Evolutionary conservation across 2,888 invertebrate genomes (phyloP), one percentile per base, ranked within the genome.

Genomic region (Agonopterix alstromeriana): DNA sequence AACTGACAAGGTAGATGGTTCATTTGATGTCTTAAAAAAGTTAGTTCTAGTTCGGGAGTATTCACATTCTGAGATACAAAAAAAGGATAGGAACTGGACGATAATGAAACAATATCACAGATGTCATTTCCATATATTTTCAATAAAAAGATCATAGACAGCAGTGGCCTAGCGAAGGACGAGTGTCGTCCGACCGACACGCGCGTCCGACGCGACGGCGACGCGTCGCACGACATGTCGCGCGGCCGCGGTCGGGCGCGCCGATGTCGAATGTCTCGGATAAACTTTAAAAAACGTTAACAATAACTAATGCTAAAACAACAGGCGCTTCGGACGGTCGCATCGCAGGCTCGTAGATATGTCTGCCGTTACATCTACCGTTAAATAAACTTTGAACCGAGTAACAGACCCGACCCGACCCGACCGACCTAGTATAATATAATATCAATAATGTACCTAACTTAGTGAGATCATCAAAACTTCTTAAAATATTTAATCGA

Each of bases 241-340:
- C 45, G 48, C 27, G 46, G 27, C 7, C 27, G 48, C 44, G 10
- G 41, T 46, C 48, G 53, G 12, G 17, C 42, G 42, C 14, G 10
- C 10, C 17, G 12, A 10, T 42, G 36, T 43, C 48, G 36, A 45
- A 35, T 35, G 12, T 40, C 42, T 35, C 55, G 53, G 54, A 73
- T 81, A 80, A 74, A 82, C 73, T 82, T 75, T 79, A 56, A 35
- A 66, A 82, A 82, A 80, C 76, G 55, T 78, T 67, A 82, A 82
- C 81, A 76, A 75, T 58, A 58, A 60, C 57, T 42, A 52, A 56
- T 52, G 54, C 55, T 49, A 59, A 57, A 53, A 58, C 52, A 53
- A 61, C 48, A 55, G 60, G 54, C 57, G 59, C 38, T 10, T 38
- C 10, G 38, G n/a, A 10, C 38, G n/a, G n/a, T 10, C 38, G 8